phyloP scores from a whole-genome alignment of 2,113 vertebrate species.

The Sclerurus mexicanus region DNA sequence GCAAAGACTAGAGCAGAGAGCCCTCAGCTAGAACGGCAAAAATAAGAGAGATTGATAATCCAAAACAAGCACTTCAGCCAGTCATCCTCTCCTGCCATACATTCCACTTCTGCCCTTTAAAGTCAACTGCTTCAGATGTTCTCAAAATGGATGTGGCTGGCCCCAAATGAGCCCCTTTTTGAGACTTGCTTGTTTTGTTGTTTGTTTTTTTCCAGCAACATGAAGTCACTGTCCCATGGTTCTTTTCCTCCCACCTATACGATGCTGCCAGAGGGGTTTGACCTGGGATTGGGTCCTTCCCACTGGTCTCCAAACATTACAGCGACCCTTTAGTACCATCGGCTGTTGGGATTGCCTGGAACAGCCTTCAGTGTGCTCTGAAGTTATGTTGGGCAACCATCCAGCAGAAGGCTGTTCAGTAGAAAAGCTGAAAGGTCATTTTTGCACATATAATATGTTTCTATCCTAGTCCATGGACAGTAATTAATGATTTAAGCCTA shows the following conservation, averaged over 20 bases:
- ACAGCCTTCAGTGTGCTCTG: conserved; percentile 2
- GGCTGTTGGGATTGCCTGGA: background rate
- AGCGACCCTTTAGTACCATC: background rate
- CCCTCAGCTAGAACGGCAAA: background rate
- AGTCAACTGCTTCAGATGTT: background rate
- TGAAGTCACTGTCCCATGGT: background rate
- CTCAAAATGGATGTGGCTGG: background rate
- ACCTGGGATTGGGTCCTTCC: background rate
- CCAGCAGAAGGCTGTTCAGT: conserved; percentile 38
- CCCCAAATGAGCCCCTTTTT: background rate
- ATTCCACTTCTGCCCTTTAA: background rate
- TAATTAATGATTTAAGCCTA: conserved; percentile 12
- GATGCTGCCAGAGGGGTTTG: background rate
- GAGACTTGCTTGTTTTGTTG: background rate
- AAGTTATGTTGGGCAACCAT: conserved; percentile 31
- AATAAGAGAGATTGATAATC: conserved; percentile 1
- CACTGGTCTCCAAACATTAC: background rate
- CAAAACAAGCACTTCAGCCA: conserved; percentile 6
- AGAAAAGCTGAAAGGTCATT: conserved; percentile 39
- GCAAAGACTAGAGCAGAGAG: background rate
- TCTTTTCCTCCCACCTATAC: background rate
- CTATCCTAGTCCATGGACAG: background rate
- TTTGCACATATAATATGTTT: conserved; percentile 17
- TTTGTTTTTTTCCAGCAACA: background rate
- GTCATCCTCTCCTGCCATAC: background rate